Evolutionary conservation across 1,140 invertebrate species (phyloP).

Genomic region (Drosophila grimshawi): DNA sequence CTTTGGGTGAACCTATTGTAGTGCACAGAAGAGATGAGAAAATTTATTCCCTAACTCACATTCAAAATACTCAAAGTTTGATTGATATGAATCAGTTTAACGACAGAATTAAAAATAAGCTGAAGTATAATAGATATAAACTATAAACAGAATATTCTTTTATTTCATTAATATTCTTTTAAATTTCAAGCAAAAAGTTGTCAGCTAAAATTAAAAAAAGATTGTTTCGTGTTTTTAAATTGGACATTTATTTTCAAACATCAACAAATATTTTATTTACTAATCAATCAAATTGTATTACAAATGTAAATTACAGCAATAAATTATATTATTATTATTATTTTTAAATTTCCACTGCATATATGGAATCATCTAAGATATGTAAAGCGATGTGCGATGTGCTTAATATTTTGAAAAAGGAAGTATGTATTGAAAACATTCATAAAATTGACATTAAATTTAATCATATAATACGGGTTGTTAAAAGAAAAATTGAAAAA

Average conservation of each 20-base stretch:
- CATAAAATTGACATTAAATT: no score
- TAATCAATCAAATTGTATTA: no score
- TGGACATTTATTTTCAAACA: no score
- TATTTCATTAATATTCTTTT: background rate
- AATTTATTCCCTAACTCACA: background rate
- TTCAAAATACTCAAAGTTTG: background rate
- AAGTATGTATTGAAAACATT: conserved; percentile 31
- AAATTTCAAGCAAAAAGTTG: no score
- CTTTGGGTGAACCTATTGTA: conserved; percentile 3
- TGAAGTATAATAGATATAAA: background rate
- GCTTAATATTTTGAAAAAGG: conserved; percentile 66
- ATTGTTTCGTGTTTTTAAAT: no score
- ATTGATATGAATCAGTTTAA: background rate
- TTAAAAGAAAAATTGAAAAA: background rate
- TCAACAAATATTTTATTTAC: no score
- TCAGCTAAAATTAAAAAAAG: no score
- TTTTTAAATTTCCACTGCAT: background rate
- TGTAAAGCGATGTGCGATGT: conserved; percentile 65
- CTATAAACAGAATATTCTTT: no score
- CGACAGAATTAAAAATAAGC: background rate
- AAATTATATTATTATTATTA: no score
- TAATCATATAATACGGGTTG: no score
- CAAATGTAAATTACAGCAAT: no score
- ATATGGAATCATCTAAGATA: no score
- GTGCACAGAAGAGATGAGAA: background rate